These are phyloP conservation scores for Platycheirus albimanus DNA, from an alignment of 2,888 invertebrate genomes.

Conservation along the genomic window DNA sequence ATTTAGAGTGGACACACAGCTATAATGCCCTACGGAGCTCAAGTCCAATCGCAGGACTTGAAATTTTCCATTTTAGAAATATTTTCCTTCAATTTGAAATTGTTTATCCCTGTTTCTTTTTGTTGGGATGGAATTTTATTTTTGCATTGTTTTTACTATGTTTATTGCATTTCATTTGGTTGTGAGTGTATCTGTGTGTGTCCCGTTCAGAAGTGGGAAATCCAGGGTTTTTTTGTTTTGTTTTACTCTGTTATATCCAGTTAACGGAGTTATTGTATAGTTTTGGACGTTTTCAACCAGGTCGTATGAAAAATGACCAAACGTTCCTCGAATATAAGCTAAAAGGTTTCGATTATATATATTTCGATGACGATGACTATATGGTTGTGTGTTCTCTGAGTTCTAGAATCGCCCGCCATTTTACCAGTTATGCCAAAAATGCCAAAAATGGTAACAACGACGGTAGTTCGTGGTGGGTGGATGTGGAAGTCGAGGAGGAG, in stretches of 20 bases:
- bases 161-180: slow-evolving; percentile 64
- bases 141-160: slow-evolving; percentile 32
- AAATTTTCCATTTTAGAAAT: slow-evolving; percentile 48
- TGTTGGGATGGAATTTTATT: not conserved
- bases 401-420: not conserved
- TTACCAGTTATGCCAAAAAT: not conserved
- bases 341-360: slow-evolving; percentile 74
- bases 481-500: not conserved
- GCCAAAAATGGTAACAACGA: slow-evolving; percentile 11
- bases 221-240: slow-evolving; percentile 19
- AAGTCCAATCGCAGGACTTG: slow-evolving; percentile 5
- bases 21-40: not conserved
- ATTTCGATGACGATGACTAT: slow-evolving; percentile 72
- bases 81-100: slow-evolving; percentile 37
- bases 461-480: slow-evolving; percentile 5
- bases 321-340: slow-evolving; percentile 65
- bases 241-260: not conserved
- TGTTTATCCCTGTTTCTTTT: not conserved
- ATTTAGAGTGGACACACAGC: slow-evolving; percentile 20
- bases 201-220: too few species aligned
- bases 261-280: slow-evolving; percentile 27
- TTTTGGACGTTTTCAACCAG: slow-evolving; percentile 54
- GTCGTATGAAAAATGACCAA: slow-evolving; percentile 70
- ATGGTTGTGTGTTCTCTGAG: not conserved
- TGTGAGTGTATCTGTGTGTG: too few species aligned